Conservation (phyloP, 2,888 invertebrate species). For the Apodemia zela region DNA sequence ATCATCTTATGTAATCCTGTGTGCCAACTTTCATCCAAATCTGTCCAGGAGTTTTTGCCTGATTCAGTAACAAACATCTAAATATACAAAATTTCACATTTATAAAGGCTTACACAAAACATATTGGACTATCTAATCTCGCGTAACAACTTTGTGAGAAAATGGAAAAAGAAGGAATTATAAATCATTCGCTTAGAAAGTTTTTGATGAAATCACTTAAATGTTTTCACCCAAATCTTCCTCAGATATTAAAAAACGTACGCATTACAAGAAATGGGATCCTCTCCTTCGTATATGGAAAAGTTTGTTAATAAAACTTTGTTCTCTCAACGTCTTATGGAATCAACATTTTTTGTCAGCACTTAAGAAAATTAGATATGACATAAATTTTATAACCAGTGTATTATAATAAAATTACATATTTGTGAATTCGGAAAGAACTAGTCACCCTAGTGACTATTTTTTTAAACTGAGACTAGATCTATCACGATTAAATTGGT, state of each 20-base stretch:
- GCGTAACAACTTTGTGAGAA: background rate
- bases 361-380: conserved; percentile 3
- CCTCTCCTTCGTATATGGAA: background rate
- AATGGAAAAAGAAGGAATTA: background rate
- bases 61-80: too few relatives aligned
- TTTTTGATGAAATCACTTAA: conserved; percentile 15
- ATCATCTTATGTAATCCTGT: too few relatives aligned
- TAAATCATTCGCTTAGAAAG: background rate
- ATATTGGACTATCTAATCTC: background rate
- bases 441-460: too few relatives aligned
- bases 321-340: background rate
- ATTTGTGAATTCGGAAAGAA: too few relatives aligned
- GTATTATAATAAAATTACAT: too few relatives aligned
- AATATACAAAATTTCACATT: too few relatives aligned
- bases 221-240: conserved; percentile 3
- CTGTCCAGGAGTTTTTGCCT: too few relatives aligned
- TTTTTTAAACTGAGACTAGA: too few relatives aligned
- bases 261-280: conserved; percentile 12
- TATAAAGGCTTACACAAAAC: too few relatives aligned
- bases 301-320: conserved; percentile 17
- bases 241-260: conserved; percentile 15
- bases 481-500: too few relatives aligned
- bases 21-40: too few relatives aligned
- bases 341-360: conserved; percentile 9
- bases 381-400: background rate